phyloP scores from a whole-genome alignment of 1,140 invertebrate species.

The Pseudomyrmex flavicornis region DNA sequence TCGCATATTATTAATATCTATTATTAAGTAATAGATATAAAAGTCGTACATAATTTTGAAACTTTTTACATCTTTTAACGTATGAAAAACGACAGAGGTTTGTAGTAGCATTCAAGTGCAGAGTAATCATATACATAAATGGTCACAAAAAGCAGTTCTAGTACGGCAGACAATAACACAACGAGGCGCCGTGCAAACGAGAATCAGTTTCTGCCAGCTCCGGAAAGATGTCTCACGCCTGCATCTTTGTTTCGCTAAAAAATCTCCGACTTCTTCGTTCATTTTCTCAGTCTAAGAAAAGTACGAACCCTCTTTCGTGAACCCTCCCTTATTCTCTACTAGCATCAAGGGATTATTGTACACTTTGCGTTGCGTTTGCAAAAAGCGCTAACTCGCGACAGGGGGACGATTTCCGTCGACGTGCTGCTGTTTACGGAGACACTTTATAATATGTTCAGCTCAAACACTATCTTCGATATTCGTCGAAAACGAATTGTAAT shows the following conservation, averaged over 20 bases:
- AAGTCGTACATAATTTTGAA: not conserved
- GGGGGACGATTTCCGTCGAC: not conserved
- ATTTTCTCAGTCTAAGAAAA: constrained; percentile 57
- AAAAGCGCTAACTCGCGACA: constrained; percentile 29
- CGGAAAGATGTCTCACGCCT: constrained; percentile 40
- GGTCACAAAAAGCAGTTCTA: constrained; percentile 42
- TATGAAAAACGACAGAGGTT: not conserved
- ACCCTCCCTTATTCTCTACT: constrained; percentile 68
- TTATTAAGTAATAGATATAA: not conserved
- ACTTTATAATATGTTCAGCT: not conserved
- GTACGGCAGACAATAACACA: constrained; percentile 14
- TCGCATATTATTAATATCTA: too few species aligned
- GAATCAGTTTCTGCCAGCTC: constrained; percentile 32
- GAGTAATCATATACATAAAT: constrained; percentile 36
- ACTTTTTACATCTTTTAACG: not conserved
- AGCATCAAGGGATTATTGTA: constrained; percentile 73
- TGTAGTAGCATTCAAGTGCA: not conserved
- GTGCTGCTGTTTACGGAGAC: constrained; percentile 2
- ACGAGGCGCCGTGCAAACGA: constrained; percentile 49
- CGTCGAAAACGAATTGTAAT: not conserved
- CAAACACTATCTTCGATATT: not conserved
- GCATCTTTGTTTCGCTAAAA: constrained; percentile 67
- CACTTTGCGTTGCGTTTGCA: constrained; percentile 31
- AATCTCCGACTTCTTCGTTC: constrained; percentile 60
- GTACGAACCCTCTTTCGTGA: constrained; percentile 61